Conservation (phyloP, 2,797 vertebrate genomes). For the Limnodromus scolopaceus region DNA sequence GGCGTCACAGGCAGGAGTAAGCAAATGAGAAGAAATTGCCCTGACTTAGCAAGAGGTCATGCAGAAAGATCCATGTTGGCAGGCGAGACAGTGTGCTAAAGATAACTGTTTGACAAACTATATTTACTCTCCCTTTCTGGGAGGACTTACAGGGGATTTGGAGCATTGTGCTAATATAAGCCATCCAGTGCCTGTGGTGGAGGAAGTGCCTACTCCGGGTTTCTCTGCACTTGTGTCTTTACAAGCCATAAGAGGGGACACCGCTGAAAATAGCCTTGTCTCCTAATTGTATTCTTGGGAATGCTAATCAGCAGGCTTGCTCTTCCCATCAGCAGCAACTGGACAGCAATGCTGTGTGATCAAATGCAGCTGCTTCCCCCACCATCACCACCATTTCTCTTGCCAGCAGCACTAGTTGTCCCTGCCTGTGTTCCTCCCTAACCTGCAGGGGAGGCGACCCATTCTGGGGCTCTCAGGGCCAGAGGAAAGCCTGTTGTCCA, state of each 20-base stretch:
- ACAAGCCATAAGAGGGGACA: conserved; percentile 26
- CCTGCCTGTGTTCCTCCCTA: neutral
- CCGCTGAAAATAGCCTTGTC: conserved; percentile 44
- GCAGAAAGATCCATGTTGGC: conserved; percentile 61
- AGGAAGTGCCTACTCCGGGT: conserved; percentile 26
- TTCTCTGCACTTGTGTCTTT: conserved; percentile 50
- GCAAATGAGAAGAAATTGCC: conserved; percentile 48
- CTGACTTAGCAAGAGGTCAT: conserved; percentile 68
- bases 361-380: neutral
- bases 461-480: neutral
- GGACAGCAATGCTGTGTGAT: neutral
- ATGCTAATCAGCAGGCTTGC: conserved; percentile 19
- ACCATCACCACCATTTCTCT: neutral
- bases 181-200: conserved; percentile 40
- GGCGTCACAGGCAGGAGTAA: neutral
- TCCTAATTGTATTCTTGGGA: conserved; percentile 54
- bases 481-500: neutral
- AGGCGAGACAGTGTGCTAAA: conserved; percentile 68
- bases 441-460: neutral
- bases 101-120: conserved; percentile 69
- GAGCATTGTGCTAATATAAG: conserved; percentile 69
- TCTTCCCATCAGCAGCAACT: conserved; percentile 32
- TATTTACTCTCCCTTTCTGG: conserved; percentile 71
- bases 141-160: conserved; percentile 72
- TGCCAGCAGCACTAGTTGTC: neutral